Evolutionary conservation across 2,113 vertebrate genomes (phyloP).

Genomic region (Spermophilus dauricus): DNA sequence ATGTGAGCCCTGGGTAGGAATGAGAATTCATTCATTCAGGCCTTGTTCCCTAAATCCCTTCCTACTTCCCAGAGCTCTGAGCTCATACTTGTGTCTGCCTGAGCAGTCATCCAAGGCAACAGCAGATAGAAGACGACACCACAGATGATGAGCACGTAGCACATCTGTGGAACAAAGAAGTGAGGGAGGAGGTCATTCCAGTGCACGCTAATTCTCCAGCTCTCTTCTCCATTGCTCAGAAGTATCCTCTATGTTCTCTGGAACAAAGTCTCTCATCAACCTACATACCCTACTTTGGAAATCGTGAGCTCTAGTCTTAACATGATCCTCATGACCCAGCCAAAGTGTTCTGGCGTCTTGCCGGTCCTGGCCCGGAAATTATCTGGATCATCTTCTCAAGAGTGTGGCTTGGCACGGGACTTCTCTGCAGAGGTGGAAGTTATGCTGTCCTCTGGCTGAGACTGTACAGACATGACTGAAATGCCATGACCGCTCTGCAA

Average conservation of each 20-base stretch:
- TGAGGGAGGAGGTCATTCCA: not conserved
- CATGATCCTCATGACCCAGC: slow-evolving; percentile 88
- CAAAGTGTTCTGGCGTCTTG: slow-evolving; percentile 82
- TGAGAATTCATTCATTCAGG: not conserved
- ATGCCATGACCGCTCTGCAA: not conserved
- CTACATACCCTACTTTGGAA: not conserved
- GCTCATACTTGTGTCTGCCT: slow-evolving; percentile 86
- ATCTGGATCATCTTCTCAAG: slow-evolving; percentile 36
- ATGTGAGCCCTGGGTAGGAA: slow-evolving; percentile 86
- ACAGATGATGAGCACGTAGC: slow-evolving; percentile 90
- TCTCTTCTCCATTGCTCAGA: not conserved
- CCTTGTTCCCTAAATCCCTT: fast-evolving
- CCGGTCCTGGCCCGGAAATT: not conserved
- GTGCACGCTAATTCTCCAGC: not conserved
- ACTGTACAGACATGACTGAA: not conserved
- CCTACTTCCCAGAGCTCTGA: not conserved
- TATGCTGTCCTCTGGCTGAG: not conserved
- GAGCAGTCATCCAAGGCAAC: slow-evolving; percentile 89
- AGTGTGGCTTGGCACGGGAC: not conserved
- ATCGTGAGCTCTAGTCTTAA: slow-evolving; percentile 64
- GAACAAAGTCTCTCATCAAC: not conserved
- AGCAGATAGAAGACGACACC: slow-evolving; percentile 89
- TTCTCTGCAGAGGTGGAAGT: not conserved
- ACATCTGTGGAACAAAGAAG: slow-evolving; percentile 80
- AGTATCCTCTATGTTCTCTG: not conserved